Evolutionary conservation across 2,113 vertebrate genomes (phyloP).

Genomic region (Monopterus albus): DNA sequence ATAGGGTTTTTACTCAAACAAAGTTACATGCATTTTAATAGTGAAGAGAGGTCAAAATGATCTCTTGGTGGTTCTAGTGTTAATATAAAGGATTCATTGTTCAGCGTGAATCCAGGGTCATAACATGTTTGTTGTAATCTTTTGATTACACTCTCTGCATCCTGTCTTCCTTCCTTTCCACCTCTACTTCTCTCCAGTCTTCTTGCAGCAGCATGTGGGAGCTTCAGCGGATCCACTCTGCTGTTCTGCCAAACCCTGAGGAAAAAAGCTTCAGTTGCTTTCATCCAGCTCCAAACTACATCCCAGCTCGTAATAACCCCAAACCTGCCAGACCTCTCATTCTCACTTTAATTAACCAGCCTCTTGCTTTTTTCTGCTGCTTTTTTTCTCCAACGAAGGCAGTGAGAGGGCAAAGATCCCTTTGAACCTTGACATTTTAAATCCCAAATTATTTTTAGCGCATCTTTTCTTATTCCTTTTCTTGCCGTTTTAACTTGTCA

Average conservation of each 20-base stretch:
- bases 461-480: no score
- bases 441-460: no score
- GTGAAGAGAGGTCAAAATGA: no score
- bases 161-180: background rate
- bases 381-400: background rate
- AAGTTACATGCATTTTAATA: no score
- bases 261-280: constrained; percentile 8
- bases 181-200: background rate
- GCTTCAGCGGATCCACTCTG: background rate
- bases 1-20: no score
- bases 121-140: no score
- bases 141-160: background rate
- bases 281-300: constrained; percentile 33
- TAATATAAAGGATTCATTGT: no score
- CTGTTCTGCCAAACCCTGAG: constrained; percentile 12
- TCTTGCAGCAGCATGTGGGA: background rate
- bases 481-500: background rate
- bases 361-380: background rate
- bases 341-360: constrained; percentile 6
- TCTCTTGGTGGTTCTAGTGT: no score
- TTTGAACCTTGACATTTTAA: background rate
- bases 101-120: no score
- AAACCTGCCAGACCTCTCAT: constrained; percentile 14
- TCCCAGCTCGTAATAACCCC: constrained; percentile 5
- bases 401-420: background rate